These are phyloP conservation scores for Telmatherina bonti DNA, from an alignment of 2,797 vertebrate species.

Conservation along the genomic window DNA sequence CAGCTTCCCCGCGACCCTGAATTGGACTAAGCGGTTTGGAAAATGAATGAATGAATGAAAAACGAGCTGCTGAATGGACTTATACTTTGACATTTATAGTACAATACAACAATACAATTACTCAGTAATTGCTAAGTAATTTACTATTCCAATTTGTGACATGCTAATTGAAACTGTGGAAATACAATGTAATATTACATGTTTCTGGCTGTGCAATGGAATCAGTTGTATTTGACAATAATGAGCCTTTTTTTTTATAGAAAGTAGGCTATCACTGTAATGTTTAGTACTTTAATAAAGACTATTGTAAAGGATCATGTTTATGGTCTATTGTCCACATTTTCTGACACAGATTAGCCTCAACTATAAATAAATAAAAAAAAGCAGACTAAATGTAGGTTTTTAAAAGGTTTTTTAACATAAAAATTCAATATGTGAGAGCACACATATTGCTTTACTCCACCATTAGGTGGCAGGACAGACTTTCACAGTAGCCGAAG, in stretches of 20 bases:
- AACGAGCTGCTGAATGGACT: no score
- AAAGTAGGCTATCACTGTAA: no score
- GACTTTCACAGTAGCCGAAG: slow-evolving; percentile 34
- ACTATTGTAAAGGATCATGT: neutral
- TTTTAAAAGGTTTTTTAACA: neutral
- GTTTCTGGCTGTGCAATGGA: neutral
- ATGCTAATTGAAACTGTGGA: neutral
- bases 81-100: no score
- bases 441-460: slow-evolving; percentile 19
- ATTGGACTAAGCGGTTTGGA: no score
- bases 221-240: neutral
- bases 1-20: no score
- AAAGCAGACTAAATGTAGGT: neutral
- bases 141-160: neutral
- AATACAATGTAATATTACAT: neutral
- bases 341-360: neutral
- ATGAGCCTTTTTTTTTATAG: no score
- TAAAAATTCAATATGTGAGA: neutral
- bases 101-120: neutral
- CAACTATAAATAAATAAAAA: neutral
- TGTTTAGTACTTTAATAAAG: neutral
- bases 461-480: slow-evolving; percentile 74
- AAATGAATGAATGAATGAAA: no score
- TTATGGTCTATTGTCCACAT: neutral
- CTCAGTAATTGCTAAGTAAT: neutral